These are phyloP conservation scores for Pimpla rufipes DNA, from an alignment of 2,888 invertebrate species.

Conservation along the genomic window DNA sequence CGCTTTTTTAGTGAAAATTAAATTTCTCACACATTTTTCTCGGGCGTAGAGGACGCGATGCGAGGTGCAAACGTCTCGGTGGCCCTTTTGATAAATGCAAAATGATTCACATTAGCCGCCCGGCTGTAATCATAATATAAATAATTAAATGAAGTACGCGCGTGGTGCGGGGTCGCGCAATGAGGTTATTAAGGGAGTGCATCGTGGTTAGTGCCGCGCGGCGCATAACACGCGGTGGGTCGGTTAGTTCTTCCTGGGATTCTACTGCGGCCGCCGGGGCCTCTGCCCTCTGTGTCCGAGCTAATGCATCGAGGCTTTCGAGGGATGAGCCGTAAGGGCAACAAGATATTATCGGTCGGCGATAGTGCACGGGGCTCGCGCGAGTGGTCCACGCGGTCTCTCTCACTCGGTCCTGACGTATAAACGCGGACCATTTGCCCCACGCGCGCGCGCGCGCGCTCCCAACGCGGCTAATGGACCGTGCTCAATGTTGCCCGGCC, in stretches of 20 bases:
- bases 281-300: slow-evolving; percentile 34
- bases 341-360: slow-evolving; percentile 74
- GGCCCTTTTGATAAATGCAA: background rate
- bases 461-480: slow-evolving; percentile 71
- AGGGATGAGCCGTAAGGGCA: slow-evolving; percentile 75
- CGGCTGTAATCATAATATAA: background rate
- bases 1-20: no score
- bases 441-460: slow-evolving; percentile 29
- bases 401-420: slow-evolving; percentile 41
- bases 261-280: slow-evolving; percentile 6
- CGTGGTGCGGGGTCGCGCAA: background rate
- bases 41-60: no score
- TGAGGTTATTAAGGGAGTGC: slow-evolving; percentile 23
- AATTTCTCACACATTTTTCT: no score
- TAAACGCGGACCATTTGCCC: no score
- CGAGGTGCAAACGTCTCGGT: background rate
- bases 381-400: slow-evolving; percentile 44
- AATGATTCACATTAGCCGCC: background rate
- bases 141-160: background rate
- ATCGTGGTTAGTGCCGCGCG: background rate
- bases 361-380: slow-evolving; percentile 64
- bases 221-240: background rate
- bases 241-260: background rate
- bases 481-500: slow-evolving; percentile 52
- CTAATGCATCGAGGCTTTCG: slow-evolving; percentile 75